Evolutionary conservation across 2,888 invertebrate species (phyloP).

Genomic region (Heliothis peltigera): DNA sequence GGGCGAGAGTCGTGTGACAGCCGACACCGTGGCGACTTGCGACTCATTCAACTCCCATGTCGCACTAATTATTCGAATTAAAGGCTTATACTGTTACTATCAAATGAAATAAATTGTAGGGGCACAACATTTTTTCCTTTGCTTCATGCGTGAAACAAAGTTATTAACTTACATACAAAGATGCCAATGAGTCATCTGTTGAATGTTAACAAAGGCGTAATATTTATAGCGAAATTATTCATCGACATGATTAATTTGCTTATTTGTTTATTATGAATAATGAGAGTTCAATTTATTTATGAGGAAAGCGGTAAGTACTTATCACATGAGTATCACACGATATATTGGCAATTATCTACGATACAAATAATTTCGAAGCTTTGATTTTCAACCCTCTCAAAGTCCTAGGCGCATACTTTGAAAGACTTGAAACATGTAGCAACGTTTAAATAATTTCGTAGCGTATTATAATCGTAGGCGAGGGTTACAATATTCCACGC

Average conservation of each 20-base stretch:
- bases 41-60: constrained; percentile 73
- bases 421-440: constrained; percentile 15
- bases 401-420: constrained; percentile 1
- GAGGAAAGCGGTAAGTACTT: constrained; percentile 25
- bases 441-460: constrained; percentile 19
- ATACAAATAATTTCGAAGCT: constrained; percentile 19
- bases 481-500: constrained; percentile 35
- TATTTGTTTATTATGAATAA: constrained; percentile 34
- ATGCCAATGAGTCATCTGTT: constrained; percentile 46
- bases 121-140: constrained; percentile 24
- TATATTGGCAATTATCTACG: constrained; percentile 20
- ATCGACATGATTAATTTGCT: constrained; percentile 39
- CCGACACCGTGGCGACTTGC: constrained; percentile 68
- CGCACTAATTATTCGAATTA: constrained; percentile 83
- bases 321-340: constrained; percentile 5
- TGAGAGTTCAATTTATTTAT: constrained; percentile 22
- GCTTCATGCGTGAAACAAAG: constrained; percentile 33
- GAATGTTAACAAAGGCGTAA: constrained; percentile 40
- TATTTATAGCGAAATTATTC: constrained; percentile 54
- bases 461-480: constrained; percentile 33
- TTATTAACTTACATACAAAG: constrained; percentile 26
- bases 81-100: constrained; percentile 72
- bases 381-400: constrained; percentile 14
- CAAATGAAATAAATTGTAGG: constrained; percentile 55
- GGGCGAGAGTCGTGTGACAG: constrained; percentile 74